Conservation (phyloP, 2,797 vertebrate species). For the Fringilla coelebs region DNA sequence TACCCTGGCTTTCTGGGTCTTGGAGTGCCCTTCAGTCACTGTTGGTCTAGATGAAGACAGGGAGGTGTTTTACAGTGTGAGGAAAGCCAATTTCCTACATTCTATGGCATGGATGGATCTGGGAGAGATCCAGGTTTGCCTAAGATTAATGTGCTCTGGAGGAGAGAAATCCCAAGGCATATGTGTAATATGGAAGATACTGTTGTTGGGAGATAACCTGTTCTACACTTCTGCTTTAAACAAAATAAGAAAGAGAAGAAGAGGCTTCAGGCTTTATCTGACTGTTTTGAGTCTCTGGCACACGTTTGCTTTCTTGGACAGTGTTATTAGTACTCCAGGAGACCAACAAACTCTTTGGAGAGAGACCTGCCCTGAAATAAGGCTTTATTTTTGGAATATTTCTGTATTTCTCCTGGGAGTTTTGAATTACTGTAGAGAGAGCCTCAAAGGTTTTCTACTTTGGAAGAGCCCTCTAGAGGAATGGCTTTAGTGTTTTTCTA, state of each 20-base stretch:
- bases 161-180: neutral
- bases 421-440: neutral
- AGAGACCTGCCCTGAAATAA: neutral
- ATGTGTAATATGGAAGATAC: neutral
- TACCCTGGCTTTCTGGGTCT: neutral
- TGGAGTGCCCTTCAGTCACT: neutral
- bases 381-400: slow-evolving; percentile 9
- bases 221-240: neutral
- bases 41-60: neutral
- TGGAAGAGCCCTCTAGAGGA: neutral
- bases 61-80: neutral
- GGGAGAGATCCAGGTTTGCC: neutral
- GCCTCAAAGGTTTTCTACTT: neutral
- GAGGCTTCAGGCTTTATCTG: neutral
- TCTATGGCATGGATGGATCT: neutral
- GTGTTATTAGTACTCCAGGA: neutral
- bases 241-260: neutral
- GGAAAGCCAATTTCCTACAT: neutral
- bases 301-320: neutral
- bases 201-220: neutral
- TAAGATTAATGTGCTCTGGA: neutral
- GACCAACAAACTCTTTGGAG: neutral
- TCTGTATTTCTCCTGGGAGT: neutral
- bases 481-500: neutral
- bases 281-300: neutral